phyloP scores from a whole-genome alignment of 1,140 invertebrate species.

The Fopius arisanus region DNA sequence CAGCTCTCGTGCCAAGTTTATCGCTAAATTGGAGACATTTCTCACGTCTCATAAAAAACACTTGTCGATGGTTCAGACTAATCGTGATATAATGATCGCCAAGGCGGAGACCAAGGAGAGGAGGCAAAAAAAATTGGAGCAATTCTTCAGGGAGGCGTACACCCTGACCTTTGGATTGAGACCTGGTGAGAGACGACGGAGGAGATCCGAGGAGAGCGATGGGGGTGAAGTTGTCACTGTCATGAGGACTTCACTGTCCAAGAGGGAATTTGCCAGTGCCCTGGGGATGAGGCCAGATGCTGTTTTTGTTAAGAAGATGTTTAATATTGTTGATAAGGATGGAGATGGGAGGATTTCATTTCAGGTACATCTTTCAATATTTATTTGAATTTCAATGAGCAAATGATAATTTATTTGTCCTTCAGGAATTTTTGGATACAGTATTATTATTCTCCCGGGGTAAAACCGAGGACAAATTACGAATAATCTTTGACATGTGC shows the following conservation, averaged over 20 bases:
- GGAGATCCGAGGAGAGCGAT: slow-evolving; percentile 76
- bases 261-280: slow-evolving; percentile 96
- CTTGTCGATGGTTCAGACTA: slow-evolving; percentile 69
- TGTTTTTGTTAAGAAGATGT: slow-evolving; percentile 99
- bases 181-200: slow-evolving; percentile 73
- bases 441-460: slow-evolving; percentile 91
- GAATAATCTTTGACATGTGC: slow-evolving; percentile 99
- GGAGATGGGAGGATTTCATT: slow-evolving; percentile 96
- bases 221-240: slow-evolving; percentile 88
- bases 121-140: slow-evolving; percentile 91
- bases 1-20: slow-evolving; percentile 83
- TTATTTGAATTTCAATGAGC: neutral
- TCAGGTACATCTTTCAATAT: slow-evolving; percentile 67
- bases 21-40: slow-evolving; percentile 89
- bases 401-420: slow-evolving; percentile 14
- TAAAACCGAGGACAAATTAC: slow-evolving; percentile 93
- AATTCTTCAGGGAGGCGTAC: slow-evolving; percentile 98
- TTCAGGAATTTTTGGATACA: slow-evolving; percentile 93
- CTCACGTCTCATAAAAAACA: slow-evolving; percentile 84
- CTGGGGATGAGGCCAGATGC: slow-evolving; percentile 96
- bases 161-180: slow-evolving; percentile 89
- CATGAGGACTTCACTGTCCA: slow-evolving; percentile 92
- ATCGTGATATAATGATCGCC: slow-evolving; percentile 87
- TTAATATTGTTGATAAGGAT: slow-evolving; percentile 97
- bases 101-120: slow-evolving; percentile 96